Evolutionary conservation across 2,113 vertebrate genomes (phyloP), one percentile per base, ranked within the genome.

Genomic region (Oreochromis aureus): DNA sequence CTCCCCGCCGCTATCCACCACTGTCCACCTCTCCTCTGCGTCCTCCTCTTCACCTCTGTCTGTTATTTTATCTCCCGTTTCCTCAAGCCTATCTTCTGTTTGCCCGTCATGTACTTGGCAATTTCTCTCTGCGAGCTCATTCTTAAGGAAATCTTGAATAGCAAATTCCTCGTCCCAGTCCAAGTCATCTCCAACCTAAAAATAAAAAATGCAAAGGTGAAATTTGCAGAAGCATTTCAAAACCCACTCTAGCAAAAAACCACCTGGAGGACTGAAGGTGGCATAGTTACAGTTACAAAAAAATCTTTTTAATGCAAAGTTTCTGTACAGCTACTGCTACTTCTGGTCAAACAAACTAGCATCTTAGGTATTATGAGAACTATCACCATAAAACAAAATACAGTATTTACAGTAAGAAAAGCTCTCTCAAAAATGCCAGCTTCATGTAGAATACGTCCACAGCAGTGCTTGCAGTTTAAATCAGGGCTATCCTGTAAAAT

Each of bases 111-210:
- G 86, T 1, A 24, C 30, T 48, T 30, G 54, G 89, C 87, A 90
- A 15, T 91, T 94, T 66, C 76, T 93, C 55, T 89, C 91, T 1
- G n/a, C 87, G 4, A 82, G 34, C 34, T 93, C 90, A 4, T 81
- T 92, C 58, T 91, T 94, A 56, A 95, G 83, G 55, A 95, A 93
- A 44, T 95, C 94, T 46, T 93, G 93, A 18, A 96, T 80, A 19
- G 90, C 94, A 24, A 95, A 95, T 85, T 96, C 95, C 82, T 96
- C 93, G 3, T 95, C 95, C 95, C 95, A 95, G 85, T 95, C 94
- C 80, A 95, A 89, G 30, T 95, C 95, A 39, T 95, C 94, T 44
- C 88, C 91, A 22, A 92, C 80, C 95, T 96, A 39, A 84, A 22
- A 46, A 39, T 4, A 66, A 13, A 6, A 69, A 10, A 5, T 2